Evolutionary conservation across 2,888 invertebrate genomes (phyloP).

Genomic region (Vannuccia rotundouncinata): DNA sequence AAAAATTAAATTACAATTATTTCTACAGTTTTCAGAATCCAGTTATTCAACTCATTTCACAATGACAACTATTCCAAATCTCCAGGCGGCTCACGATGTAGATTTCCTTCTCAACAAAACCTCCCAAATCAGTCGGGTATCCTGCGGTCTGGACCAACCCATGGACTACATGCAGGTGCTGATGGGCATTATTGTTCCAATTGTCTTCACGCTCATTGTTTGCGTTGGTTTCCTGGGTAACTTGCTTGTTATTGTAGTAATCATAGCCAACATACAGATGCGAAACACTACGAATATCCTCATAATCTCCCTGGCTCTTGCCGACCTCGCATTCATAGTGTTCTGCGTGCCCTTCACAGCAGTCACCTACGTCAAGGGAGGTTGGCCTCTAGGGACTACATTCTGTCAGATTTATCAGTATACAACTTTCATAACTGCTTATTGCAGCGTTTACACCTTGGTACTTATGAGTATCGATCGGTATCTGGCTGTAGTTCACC

Average conservation of each 20-base stretch:
- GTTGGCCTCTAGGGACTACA: constrained; percentile 81
- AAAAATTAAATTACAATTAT: too few relatives aligned
- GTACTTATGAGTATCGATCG: constrained; percentile 84
- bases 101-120: background rate
- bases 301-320: constrained; percentile 79
- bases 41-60: too few relatives aligned
- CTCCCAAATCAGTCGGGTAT: background rate
- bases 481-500: constrained; percentile 85
- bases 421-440: constrained; percentile 81
- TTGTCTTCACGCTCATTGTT: constrained; percentile 77
- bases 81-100: background rate
- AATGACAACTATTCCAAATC: background rate
- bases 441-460: constrained; percentile 83
- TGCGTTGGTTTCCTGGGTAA: constrained; percentile 82
- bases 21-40: too few relatives aligned
- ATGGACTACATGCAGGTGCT: background rate
- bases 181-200: constrained; percentile 46
- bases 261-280: constrained; percentile 81
- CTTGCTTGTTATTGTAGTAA: constrained; percentile 77
- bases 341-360: constrained; percentile 91
- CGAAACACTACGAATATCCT: constrained; percentile 83
- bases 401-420: constrained; percentile 87
- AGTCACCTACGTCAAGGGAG: constrained; percentile 75
- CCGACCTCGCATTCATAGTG: constrained; percentile 80
- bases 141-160: background rate